Base-by-base conservation (phyloP, 2,888 invertebrate species). In the Thecocarcelia acutangulata region DNA sequence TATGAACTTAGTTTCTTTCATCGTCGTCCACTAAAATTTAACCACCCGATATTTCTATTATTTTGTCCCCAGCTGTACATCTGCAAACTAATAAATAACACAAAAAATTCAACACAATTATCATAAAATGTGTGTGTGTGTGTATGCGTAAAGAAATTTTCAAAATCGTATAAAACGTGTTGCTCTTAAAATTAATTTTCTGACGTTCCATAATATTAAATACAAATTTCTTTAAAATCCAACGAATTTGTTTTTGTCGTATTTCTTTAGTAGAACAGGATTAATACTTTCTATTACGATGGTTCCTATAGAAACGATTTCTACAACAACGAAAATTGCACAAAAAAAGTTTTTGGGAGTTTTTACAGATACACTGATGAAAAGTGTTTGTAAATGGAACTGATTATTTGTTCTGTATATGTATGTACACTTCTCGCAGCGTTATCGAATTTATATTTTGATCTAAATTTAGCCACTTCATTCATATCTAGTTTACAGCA, bases 171-270 rank as follows among this genome's bases (percentile, higher is more conserved):
- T 24, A 58, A 56, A 70, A 70, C 48, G 40, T 70, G 40, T 50
- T 17, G 56, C 64, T 40, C 63, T 44, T 24, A 61, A 77, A 56
- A 28, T 24, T 15, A 28, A 11, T 64, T 63, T 69, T 59, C 33
- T 68, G 58, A 40, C 40, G 37, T 37, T 13, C 17, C 56, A 37
- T 8, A 37, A 54, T 19, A 19, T 13, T 15, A 44, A 19, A 58
- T 21, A 19, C 15, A 17, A 33, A 17, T 50, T 13, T 50, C 13
- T 50, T 50, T 50, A n/a, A 56, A 33, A 28, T 52, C 11, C 24
- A 13, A 52, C 24, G 28, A 54, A 28, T 24, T 28, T 52, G 2
- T 52, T 52, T 52, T 24, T 24, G 24, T 24, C 5, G 24, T 5
- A 24, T 24, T 2, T 24, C n/a, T 24, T 24, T 24, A 24, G 33